Base-by-base conservation (phyloP, 2,113 vertebrate genomes). In the Pelmatolapia mariae region DNA sequence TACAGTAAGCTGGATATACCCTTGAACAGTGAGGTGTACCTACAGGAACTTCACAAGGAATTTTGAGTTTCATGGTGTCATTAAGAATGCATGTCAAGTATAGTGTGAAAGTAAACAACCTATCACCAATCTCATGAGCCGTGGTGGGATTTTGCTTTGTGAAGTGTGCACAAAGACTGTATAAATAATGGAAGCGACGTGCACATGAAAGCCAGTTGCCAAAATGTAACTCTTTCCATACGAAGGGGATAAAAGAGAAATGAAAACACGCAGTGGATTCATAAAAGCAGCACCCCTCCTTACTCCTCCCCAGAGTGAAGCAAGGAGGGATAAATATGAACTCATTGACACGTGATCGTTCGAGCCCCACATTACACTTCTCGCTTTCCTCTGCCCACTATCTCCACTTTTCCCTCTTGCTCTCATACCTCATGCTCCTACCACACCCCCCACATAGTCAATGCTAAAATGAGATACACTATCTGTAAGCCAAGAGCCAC, bases 401-500 rank as follows among this genome's bases (percentile, higher is more conserved):
- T 83, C 43, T 66, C 85, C 78, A 56, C 80, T 38, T 89, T 54
- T 61, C 38, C 45, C 80, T 52, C 22, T 57, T 59, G 68, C 26
- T 26, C n/a, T 81, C 36, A 79, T 40, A 36, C 84, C 79, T 78
- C 45, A n/a, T 50, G 16, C 71, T 53, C 40, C 38, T 15, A 53
- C 73, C 15, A 36, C 84, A 57, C 83, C 43, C 50, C 57, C 78
- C 80, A 82, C 80, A 81, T 87, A 91, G 89, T n/a, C n/a, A n/a
- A n/a, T n/a, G n/a, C n/a, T n/a, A n/a, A n/a, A n/a, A n/a, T n/a
- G n/a, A n/a, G n/a, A n/a, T n/a, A n/a, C n/a, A n/a, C 91, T 91
- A 88, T 95, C 91, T 92, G 91, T 89, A 95, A 94, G 85, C 84
- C 93, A 95, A 96, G 95, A 93, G 90, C 86, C 47, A 38, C 92